A percentile compares a stretch with the other conserved stretches of the same genome.
These are phyloP conservation scores for Protaetia brevitarsis DNA, from an alignment of 1,140 invertebrate species.

Conservation along the genomic window DNA sequence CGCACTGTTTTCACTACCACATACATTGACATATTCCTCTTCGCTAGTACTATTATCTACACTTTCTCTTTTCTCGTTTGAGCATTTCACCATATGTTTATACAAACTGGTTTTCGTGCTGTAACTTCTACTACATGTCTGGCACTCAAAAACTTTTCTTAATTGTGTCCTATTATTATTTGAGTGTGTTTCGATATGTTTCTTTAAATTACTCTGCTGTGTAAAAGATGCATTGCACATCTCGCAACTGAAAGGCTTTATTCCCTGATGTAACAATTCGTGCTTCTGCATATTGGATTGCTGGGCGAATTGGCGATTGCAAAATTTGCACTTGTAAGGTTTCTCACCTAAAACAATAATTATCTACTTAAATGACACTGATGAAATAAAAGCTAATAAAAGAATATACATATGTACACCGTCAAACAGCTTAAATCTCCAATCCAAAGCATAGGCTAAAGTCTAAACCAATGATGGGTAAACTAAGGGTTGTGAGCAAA, in stretches of 20 bases:
- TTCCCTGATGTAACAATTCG: neutral
- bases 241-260: conserved; percentile 15
- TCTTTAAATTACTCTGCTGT: conserved; percentile 20
- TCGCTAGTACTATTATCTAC: neutral
- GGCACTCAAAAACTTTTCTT: neutral
- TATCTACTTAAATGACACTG: neutral
- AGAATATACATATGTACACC: neutral
- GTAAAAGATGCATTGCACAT: conserved; percentile 8
- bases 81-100: conserved; percentile 7
- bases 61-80: neutral
- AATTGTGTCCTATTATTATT: neutral
- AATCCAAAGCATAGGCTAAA: neutral
- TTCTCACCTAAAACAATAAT: conserved; percentile 20
- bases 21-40: neutral
- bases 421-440: too few species aligned
- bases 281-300: conserved; percentile 20
- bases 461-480: neutral
- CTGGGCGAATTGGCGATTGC: conserved; percentile 17
- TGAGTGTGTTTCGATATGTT: conserved; percentile 5
- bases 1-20: neutral
- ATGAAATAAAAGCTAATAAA: neutral
- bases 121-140: conserved; percentile 11
- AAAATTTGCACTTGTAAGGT: conserved; percentile 10
- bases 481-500: neutral
- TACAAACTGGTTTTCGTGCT: neutral